These are phyloP conservation scores for Coenonympha glycerion DNA, from an alignment of 2,888 invertebrate genomes.

Conservation along the genomic window DNA sequence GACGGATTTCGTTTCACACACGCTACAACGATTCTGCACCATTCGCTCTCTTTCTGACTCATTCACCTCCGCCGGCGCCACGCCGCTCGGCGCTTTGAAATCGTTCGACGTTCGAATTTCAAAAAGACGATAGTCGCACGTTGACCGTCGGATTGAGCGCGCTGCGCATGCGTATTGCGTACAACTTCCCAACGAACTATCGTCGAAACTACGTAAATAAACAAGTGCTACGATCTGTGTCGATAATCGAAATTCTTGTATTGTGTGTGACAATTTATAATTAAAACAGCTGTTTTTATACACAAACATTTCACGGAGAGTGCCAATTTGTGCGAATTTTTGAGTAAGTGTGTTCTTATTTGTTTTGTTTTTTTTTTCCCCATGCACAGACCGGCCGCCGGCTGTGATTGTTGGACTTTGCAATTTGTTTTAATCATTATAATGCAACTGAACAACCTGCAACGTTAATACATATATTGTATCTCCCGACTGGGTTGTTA, in stretches of 20 bases:
- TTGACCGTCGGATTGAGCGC: constrained; percentile 42
- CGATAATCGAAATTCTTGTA: constrained; percentile 36
- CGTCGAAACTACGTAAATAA: constrained; percentile 65
- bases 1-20: constrained; percentile 7
- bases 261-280: constrained; percentile 28
- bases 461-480: constrained; percentile 18
- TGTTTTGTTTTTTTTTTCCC: constrained; percentile 42
- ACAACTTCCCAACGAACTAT: constrained; percentile 41
- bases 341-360: constrained; percentile 61
- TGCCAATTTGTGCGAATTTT: constrained; percentile 56
- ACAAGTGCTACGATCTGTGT: constrained; percentile 56
- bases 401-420: constrained; percentile 53
- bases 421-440: constrained; percentile 30
- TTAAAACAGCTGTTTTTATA: not conserved
- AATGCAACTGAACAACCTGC: constrained; percentile 31
- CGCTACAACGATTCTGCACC: constrained; percentile 7
- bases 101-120: constrained; percentile 31
- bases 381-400: constrained; percentile 44
- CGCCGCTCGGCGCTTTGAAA: constrained; percentile 24
- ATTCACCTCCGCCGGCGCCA: constrained; percentile 22
- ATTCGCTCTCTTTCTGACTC: constrained; percentile 27
- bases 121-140: constrained; percentile 43
- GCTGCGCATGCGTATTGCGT: constrained; percentile 65
- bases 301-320: constrained; percentile 23
- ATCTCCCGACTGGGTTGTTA: constrained; percentile 18